Base-by-base conservation (phyloP, 1,140 invertebrate species). In the Episyrphus balteatus region DNA sequence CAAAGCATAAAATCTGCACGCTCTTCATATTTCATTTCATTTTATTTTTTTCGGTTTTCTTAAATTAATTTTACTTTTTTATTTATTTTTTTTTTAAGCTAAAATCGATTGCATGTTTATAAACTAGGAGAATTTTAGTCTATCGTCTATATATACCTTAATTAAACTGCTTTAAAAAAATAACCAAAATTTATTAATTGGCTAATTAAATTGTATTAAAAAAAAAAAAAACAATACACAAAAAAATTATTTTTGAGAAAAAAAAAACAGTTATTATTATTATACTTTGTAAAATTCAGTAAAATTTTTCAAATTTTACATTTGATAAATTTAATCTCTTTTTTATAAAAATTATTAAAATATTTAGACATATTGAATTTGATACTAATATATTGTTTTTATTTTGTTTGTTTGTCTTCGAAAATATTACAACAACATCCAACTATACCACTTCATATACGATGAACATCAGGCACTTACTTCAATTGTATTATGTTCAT, bases 401-500 rank as follows among this genome's bases (percentile, higher is more conserved):
- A 49, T 50, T 57, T 55, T 54, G 30, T 55, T 57, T 48, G 42
- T 47, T 44, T 40, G 42, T 51, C 53, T 14, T 26, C 38, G 46
- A 38, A 32, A 32, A 19, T 3, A 45, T 5, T 12, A 21, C 13
- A 41, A 41, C 41, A 47, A 44, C 45, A 42, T 34, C 44, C 31
- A 31, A 3, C n/a, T 36, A 43, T 45, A 51, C 36, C 30, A 34
- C 34, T 40, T 30, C 15, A 50, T 26, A 39, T n/a, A 30, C 26
- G 5, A 43, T 19, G 11, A 26, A 34, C 36, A 13, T 33, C 43
- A 97, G 93, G 93, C 63, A 95, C 95, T 55, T 99, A 98, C 77
- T 99, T 99, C 81, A 96, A 96, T 72, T 98, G 92, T 77, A 98
- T 98, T 71, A 99, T 98, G 96, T 92, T 98, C 72, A 97, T 98